Evolutionary conservation across 2,797 vertebrate genomes (phyloP).

Genomic region (Acrossocheilus fasciatus): DNA sequence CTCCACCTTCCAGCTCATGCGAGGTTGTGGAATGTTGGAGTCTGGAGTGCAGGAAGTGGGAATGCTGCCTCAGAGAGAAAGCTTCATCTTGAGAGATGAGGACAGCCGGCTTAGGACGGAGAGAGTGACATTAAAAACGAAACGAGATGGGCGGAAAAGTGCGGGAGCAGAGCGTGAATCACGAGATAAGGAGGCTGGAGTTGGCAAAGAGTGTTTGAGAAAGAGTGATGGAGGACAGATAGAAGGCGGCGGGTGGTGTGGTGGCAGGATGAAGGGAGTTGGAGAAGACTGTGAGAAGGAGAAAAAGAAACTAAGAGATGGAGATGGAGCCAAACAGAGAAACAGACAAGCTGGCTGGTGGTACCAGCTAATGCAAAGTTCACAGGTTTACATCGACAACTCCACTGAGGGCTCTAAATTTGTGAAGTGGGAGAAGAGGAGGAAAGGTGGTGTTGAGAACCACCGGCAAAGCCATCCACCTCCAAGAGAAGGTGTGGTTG

Average conservation of each 20-base stretch:
- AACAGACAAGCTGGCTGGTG: constrained; percentile 94
- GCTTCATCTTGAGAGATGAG: constrained; percentile 66
- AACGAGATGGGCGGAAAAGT: constrained; percentile 63
- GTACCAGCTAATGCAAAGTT: constrained; percentile 99
- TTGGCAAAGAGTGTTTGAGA: constrained; percentile 46
- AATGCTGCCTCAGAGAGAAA: constrained; percentile 66
- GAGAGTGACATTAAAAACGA: constrained; percentile 63
- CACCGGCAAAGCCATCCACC: constrained; percentile 77
- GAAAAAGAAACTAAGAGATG: constrained; percentile 57
- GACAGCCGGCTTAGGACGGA: constrained; percentile 49
- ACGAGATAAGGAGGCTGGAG: constrained; percentile 60
- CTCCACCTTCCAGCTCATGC: constrained; percentile 95
- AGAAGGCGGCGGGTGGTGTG: constrained; percentile 71
- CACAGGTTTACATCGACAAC: constrained; percentile 95
- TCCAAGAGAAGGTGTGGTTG: constrained; percentile 90
- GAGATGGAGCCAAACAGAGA: constrained; percentile 73
- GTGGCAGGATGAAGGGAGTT: constrained; percentile 61
- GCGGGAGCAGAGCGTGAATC: constrained; percentile 53
- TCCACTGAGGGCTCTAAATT: constrained; percentile 86
- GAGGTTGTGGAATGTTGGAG: constrained; percentile 73
- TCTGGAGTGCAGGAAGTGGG: constrained; percentile 43
- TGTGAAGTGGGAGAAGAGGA: constrained; percentile 82
- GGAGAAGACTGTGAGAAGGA: constrained; percentile 61
- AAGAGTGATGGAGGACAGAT: constrained; percentile 62
- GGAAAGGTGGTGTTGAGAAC: constrained; percentile 77